Evolutionary conservation across 2,797 vertebrate species (phyloP).

Genomic region (Sebastes elongatus): DNA sequence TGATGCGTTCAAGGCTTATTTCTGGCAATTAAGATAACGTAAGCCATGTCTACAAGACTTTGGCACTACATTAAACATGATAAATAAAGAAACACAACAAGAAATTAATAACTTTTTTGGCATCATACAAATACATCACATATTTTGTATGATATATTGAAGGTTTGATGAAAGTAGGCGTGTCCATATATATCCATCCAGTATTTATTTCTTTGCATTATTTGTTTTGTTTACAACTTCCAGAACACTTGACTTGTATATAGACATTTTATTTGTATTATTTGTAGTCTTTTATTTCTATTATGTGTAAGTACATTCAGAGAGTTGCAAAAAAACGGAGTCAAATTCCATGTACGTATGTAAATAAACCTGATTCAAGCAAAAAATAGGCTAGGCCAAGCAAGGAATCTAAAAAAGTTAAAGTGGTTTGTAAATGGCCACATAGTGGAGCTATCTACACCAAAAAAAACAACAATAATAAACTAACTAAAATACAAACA

Average conservation of each 20-base stretch:
- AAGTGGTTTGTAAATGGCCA: neutral
- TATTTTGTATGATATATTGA: neutral
- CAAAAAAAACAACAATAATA: neutral
- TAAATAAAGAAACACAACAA: neutral
- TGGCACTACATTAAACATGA: neutral
- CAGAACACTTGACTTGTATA: too few relatives aligned
- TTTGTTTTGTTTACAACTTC: too few relatives aligned
- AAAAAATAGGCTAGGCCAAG: too few relatives aligned
- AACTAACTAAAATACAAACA: constrained; percentile 24
- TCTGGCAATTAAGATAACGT: neutral
- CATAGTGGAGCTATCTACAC: neutral
- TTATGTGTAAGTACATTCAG: too few relatives aligned
- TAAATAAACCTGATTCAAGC: too few relatives aligned
- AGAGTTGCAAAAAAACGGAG: neutral
- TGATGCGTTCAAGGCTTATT: neutral
- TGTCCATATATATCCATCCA: neutral
- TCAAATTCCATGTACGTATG: too few relatives aligned
- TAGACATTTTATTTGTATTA: too few relatives aligned
- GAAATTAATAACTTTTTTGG: neutral
- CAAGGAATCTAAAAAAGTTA: neutral
- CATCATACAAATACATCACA: neutral
- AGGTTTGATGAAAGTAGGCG: neutral
- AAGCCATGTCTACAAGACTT: neutral
- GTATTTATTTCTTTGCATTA: too few relatives aligned
- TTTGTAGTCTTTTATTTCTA: too few relatives aligned